Conservation (phyloP, 37 sponge, comb jelly and placozoan genomes). For the Dysidea cf. avara region DNA sequence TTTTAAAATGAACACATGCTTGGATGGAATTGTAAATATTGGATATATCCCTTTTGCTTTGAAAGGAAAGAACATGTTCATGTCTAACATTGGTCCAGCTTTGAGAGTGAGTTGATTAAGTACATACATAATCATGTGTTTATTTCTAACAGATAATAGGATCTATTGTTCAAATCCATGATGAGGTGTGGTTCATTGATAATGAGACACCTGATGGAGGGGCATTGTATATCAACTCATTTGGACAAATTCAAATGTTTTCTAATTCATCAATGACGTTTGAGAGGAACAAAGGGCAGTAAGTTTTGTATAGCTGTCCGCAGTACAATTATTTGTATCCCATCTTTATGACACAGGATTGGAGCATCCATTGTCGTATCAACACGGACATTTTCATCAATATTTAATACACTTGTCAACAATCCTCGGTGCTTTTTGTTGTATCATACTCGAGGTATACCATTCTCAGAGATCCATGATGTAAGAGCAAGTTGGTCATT, state of each 20-base stretch:
- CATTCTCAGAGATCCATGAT: no score
- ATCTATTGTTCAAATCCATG: constrained; percentile 23
- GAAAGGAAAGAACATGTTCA: constrained; percentile 28
- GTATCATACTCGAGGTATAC: background rate
- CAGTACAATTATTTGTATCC: no score
- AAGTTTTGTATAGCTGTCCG: no score
- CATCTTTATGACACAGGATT: constrained; percentile 25
- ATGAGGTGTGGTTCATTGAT: constrained; percentile 6
- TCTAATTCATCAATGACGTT: constrained; percentile 8
- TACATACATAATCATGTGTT: background rate
- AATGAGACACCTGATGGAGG: constrained; percentile 30
- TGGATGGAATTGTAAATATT: constrained; percentile 41
- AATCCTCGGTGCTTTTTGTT: constrained; percentile 42
- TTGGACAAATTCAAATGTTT: constrained; percentile 25
- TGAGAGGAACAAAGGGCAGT: constrained; percentile 44
- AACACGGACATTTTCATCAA: background rate
- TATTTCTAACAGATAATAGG: constrained; percentile 23
- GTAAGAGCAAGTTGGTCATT: background rate
- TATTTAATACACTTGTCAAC: constrained; percentile 13
- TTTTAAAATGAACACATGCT: constrained; percentile 29
- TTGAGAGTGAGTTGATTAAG: constrained; percentile 3
- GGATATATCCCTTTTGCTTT: constrained; percentile 44
- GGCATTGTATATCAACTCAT: constrained; percentile 36
- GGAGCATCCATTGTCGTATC: constrained; percentile 46
- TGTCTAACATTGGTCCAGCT: constrained; percentile 14